These are phyloP conservation scores for Coryphaenoides rupestris DNA, from an alignment of 2,113 vertebrate genomes.

Conservation along the genomic window DNA sequence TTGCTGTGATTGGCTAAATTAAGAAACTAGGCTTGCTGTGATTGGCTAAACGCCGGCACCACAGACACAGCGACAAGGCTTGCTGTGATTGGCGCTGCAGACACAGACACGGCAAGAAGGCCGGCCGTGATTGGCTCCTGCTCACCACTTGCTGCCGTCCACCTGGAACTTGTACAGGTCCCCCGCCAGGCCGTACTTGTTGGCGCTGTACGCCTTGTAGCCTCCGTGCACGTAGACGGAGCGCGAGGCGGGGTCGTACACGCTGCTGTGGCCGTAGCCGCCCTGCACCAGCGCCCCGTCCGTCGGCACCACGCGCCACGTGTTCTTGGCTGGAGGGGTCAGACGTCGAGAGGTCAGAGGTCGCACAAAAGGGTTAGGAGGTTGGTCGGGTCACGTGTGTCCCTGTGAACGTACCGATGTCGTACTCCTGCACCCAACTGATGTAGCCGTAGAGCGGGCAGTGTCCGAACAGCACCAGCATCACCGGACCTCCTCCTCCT, in stretches of 20 bases:
- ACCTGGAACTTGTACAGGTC: conserved; percentile 92
- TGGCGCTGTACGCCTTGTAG: conserved; percentile 95
- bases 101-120: too few relatives aligned
- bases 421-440: conserved; percentile 61
- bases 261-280: conserved; percentile 95
- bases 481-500: conserved; percentile 59
- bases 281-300: conserved; percentile 90
- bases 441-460: conserved; percentile 89
- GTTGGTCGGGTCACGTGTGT: too few relatives aligned
- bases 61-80: too few relatives aligned
- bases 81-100: too few relatives aligned
- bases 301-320: conserved; percentile 79
- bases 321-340: conserved; percentile 78
- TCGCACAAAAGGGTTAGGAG: too few relatives aligned
- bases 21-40: too few relatives aligned
- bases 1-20: too few relatives aligned
- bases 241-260: conserved; percentile 81
- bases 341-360: background rate
- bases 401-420: too few relatives aligned
- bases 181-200: conserved; percentile 91
- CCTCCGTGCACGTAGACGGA: conserved; percentile 91
- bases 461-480: conserved; percentile 94
- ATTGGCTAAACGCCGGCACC: too few relatives aligned
- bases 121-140: too few relatives aligned
- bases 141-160: conserved; percentile 82